Base-by-base conservation (phyloP, 2,113 vertebrate species). In the Neodon shergylaensis region DNA sequence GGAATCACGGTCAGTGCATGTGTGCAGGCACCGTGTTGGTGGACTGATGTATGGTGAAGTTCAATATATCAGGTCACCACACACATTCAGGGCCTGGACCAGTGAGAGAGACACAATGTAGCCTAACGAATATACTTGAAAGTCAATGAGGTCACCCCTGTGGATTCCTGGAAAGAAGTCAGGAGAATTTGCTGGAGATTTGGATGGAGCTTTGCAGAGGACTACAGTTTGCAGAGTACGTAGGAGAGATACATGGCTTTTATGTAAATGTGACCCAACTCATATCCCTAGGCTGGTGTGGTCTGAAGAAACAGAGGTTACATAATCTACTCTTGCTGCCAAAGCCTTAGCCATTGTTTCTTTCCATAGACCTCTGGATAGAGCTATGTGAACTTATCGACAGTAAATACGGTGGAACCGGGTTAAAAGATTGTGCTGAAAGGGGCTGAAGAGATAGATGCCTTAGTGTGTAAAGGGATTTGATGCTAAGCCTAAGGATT, bases 271-370 rank as follows among this genome's bases (percentile, higher is more conserved):
- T 74, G 84, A 90, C 92, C 79, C 70, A 42, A 7, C n/a, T 87
- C 28, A 24, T 90, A 91, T 76, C 92, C 92, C 31, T 72, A 94
- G 92, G 96, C 83, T 93, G 78, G 17, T 88, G 74, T 94, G 90
- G 96, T 95, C 92, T 96, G 86, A 95, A 91, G 79, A 84, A 95
- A 94, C 73, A 95, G 84, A 65, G 39, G 73, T 84, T 94, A 65
- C 65, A 19, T 77, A 93, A 91, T 76, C 28, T 88, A 2, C 54
- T 73, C 68, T 36, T 16, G 70, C 47, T 91, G 93, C 87, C 87
- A 92, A 93, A 76, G 65, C 61, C 94, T 54, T 81, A 77, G n/a
- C 54, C 42, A 92, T 85, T 96, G 95, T 93, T 63, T 94, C 79
- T 39, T 70, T 7, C 90, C 83, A 58, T 39, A 92, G 66, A 78